Evolutionary conservation across 1,140 invertebrate species (phyloP).

Genomic region (Drosophila mojavensis): DNA sequence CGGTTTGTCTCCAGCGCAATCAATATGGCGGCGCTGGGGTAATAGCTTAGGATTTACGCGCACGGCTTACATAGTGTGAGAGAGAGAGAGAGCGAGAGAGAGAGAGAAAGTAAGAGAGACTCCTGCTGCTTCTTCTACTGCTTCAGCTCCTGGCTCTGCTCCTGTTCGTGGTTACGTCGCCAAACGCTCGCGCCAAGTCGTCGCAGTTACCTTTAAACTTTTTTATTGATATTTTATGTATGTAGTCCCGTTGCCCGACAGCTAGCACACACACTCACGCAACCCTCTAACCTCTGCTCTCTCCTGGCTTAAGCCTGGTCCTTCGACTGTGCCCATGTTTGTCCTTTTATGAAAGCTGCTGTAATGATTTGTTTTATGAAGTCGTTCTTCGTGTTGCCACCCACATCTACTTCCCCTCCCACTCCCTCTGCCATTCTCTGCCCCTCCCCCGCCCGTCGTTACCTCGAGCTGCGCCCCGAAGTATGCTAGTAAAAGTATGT

Average conservation of each 20-base stretch:
- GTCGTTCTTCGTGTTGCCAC: slow-evolving; percentile 52
- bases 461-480: slow-evolving; percentile 2
- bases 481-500: slow-evolving; percentile 2
- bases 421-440: no score
- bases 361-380: slow-evolving; percentile 82
- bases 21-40: slow-evolving; percentile 78
- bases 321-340: slow-evolving; percentile 28
- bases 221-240: slow-evolving; percentile 82
- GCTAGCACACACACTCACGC: no score
- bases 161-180: slow-evolving; percentile 48
- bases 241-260: slow-evolving; percentile 47
- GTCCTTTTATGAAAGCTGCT: slow-evolving; percentile 70
- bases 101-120: background rate
- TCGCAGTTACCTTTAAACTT: slow-evolving; percentile 79
- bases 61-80: slow-evolving; percentile 43
- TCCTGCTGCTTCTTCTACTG: slow-evolving; percentile 5
- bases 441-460: background rate
- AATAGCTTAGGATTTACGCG: slow-evolving; percentile 79
- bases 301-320: background rate
- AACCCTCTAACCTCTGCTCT: background rate
- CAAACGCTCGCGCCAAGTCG: slow-evolving; percentile 43
- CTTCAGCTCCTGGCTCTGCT: slow-evolving; percentile 8
- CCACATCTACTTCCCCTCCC: slow-evolving; percentile 2
- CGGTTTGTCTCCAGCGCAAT: slow-evolving; percentile 76
- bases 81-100: background rate